Evolutionary conservation across 2,888 invertebrate species (phyloP), one percentile per base, ranked within the genome.

Genomic region (Pogonocherus hispidulus): DNA sequence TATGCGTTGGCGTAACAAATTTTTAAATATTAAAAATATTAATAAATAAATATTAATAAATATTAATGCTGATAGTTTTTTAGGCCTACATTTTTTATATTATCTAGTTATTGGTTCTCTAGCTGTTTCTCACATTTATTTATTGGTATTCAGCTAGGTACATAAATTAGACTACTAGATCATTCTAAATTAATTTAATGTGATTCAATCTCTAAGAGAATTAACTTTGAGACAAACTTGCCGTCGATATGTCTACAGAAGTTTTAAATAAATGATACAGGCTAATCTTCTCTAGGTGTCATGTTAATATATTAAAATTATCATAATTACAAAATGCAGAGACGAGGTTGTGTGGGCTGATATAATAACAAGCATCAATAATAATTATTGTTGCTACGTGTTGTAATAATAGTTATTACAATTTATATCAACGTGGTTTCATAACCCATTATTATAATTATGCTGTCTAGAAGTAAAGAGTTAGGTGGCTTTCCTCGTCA

Each of bases 271-370:
- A 32, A 27, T 32, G 32, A 52, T 52, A 32, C 52, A 32, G 32
- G 32, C 16, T 52, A 52, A 55, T 55, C 55, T 37, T 37, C 35
- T 54, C 18, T 55, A 55, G 55, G 55, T 55, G 55, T 55, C 37
- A 18, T 41, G 55, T 41, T 37, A 55, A 55, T 55, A 55, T 37
- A 37, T 55, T 37, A 41, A 55, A 55, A 55, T 37, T 52, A 52
- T 52, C 52, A 32, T 52, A 52, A 52, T 52, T 52, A 35, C 37
- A 35, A 37, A 55, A 55, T 55, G 55, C 16, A 55, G 19, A 19
- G 37, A 55, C 35, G 55, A 55, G 35, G 20, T 14, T 19, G 54
- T 55, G 55, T 55, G 20, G 55, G 55, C 20, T 19, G 55, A 41
- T 55, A 54, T 27, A 37, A 55, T 35, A 35, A 41, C 55, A 32